Evolutionary conservation across 2,888 invertebrate genomes (phyloP).

Genomic region (Zele albiditarsus): DNA sequence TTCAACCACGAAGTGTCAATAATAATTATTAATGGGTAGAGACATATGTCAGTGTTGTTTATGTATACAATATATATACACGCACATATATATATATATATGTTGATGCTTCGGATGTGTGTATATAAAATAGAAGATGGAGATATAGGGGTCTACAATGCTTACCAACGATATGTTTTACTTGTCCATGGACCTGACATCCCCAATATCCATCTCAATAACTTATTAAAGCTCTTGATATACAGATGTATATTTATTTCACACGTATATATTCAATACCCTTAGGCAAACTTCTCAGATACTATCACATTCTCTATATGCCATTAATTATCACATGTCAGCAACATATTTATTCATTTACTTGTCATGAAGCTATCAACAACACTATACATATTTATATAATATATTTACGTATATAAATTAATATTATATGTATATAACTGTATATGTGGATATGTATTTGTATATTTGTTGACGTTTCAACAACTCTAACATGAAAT

Average conservation of each 20-base stretch:
- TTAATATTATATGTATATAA: background rate
- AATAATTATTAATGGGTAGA: slow-evolving; percentile 45
- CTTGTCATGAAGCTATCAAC: slow-evolving; percentile 12
- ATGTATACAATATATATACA: slow-evolving; percentile 20
- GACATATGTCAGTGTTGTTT: slow-evolving; percentile 33
- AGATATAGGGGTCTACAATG: slow-evolving; percentile 35
- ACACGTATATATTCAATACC: background rate
- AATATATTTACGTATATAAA: background rate
- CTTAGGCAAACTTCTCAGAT: background rate
- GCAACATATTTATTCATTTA: background rate
- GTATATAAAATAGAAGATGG: slow-evolving; percentile 45
- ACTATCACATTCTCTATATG: background rate
- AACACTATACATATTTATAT: no score
- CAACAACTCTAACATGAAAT: slow-evolving; percentile 9
- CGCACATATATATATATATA: background rate
- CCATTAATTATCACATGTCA: slow-evolving; percentile 7
- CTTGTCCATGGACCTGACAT: slow-evolving; percentile 44
- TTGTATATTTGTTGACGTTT: background rate
- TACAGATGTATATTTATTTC: background rate
- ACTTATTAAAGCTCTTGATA: slow-evolving; percentile 26
- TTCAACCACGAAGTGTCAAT: slow-evolving; percentile 25
- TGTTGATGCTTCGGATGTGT: background rate
- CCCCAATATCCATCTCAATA: slow-evolving; percentile 40
- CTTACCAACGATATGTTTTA: slow-evolving; percentile 40
- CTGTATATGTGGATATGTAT: background rate